Conservation (phyloP, 2,113 vertebrate genomes). For the Atractosteus spatula region DNA sequence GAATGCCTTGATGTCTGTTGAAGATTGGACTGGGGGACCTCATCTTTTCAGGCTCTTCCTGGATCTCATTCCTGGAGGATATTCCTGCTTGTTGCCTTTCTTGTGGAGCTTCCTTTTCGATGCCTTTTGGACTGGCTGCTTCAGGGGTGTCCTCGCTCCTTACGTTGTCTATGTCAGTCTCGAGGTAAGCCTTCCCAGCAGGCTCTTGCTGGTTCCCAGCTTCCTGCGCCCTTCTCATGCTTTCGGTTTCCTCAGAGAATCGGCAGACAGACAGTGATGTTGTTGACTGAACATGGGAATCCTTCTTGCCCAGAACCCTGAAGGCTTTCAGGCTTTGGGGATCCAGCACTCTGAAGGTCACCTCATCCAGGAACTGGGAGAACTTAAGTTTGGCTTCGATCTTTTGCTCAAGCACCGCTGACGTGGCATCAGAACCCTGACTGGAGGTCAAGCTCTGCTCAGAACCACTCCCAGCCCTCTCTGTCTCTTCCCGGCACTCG, state of each 20-base stretch:
- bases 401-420: conserved; percentile 51
- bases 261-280: conserved; percentile 51
- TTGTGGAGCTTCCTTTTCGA: conserved; percentile 31
- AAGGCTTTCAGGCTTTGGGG: conserved; percentile 62
- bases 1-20: conserved; percentile 61
- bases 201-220: conserved; percentile 33
- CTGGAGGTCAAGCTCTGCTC: conserved; percentile 43
- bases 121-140: conserved; percentile 38
- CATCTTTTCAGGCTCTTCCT: conserved; percentile 31
- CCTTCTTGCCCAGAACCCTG: conserved; percentile 46
- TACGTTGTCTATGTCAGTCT: conserved; percentile 69
- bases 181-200: conserved; percentile 58
- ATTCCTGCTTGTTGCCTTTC: conserved; percentile 31
- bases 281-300: conserved; percentile 43
- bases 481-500: conserved; percentile 26
- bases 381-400: conserved; percentile 78
- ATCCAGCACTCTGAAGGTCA: conserved; percentile 77
- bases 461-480: conserved; percentile 37
- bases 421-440: conserved; percentile 47
- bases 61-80: conserved; percentile 44
- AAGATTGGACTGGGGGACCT: conserved; percentile 38
- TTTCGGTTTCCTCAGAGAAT: conserved; percentile 48
- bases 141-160: conserved; percentile 57
- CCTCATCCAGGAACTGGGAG: conserved; percentile 87
- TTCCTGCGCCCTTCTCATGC: conserved; percentile 38